phyloP scores from a whole-genome alignment of 2,797 vertebrate genomes.

The Microctenopoma stevenorrisi region DNA sequence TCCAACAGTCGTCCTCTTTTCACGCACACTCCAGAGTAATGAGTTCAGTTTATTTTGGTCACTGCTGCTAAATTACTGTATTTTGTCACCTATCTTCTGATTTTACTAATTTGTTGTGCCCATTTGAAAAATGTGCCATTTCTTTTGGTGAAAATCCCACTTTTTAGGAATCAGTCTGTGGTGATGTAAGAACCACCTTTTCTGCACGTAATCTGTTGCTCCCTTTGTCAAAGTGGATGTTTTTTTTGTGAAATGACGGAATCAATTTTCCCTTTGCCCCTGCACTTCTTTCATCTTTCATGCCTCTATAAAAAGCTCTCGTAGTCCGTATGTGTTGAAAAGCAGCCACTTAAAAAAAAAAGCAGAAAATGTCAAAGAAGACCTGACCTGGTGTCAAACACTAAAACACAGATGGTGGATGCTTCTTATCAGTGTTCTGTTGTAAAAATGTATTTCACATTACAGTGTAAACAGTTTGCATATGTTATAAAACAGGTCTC shows the following conservation, averaged over 20 bases:
- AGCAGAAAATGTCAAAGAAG: constrained; percentile 14
- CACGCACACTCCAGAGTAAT: background rate
- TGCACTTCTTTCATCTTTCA: constrained; percentile 15
- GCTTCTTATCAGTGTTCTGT: constrained; percentile 2
- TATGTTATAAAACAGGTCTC: constrained; percentile 14
- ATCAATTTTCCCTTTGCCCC: constrained; percentile 6
- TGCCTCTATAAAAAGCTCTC: constrained; percentile 12
- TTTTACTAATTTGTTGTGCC: background rate
- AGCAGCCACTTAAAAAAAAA: constrained; percentile 14
- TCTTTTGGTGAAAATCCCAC: background rate
- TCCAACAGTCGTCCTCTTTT: background rate
- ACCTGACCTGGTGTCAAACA: constrained; percentile 35
- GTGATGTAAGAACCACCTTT: constrained; percentile 5
- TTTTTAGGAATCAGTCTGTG: background rate
- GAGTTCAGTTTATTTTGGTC: constrained; percentile 2
- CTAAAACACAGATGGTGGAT: constrained; percentile 10
- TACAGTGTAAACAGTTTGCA: background rate
- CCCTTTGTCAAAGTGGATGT: background rate
- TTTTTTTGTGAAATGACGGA: constrained; percentile 10
- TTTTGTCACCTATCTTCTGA: background rate
- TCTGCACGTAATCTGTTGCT: background rate
- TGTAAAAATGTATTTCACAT: constrained; percentile 19
- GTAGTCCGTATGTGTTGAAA: constrained; percentile 18
- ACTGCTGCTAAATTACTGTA: background rate
- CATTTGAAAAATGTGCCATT: background rate